Evolutionary conservation across 2,888 invertebrate genomes (phyloP), one percentile per base, ranked within the genome.

Genomic region (Dicyrtomina minuta): DNA sequence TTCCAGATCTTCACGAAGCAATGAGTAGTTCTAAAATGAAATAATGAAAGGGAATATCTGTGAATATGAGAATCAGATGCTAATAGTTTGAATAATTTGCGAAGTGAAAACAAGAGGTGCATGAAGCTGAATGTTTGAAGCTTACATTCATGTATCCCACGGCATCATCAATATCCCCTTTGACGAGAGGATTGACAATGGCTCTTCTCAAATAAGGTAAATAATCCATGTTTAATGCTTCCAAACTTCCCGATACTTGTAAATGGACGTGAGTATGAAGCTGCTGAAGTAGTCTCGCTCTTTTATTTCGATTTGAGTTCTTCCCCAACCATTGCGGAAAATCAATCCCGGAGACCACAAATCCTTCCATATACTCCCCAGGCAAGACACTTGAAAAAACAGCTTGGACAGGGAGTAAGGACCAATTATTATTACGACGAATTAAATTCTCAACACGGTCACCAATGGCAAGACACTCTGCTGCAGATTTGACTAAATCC

Each of bases 291-390:
- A 96, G 84, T 22, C 96, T 85, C 56, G 89, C 88, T 80, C 91
- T 88, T 84, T 97, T 98, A 74, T 84, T 88, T 20, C 86, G 84
- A 73, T 88, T 89, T 0, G 98, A 97, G 84, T 96, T 93, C 83
- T 94, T 94, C 1, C 99, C 99, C 66, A 99, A 87, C 97, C 98
- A 99, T 46, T 87, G 84, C 1, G 99, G 99, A 82, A 99, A 99
- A 80, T 90, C 89, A 22, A 96, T 90, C 84, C 90, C 90, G 0
- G 87, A 88, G 0, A 86, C 84, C 70, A 96, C 82, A 79, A 89
- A 86, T 0, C 98, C 98, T 27, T 89, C 86, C 87, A 98, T 87
- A 66, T 87, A 84, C 78, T 90, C 87, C 0, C 97, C 96, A 0
- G 98, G 98, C 67, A 97, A 84, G 51, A 96, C 93, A 15, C 93